Conservation (phyloP, 2,113 vertebrate genomes). For the Lampris incognitus region DNA sequence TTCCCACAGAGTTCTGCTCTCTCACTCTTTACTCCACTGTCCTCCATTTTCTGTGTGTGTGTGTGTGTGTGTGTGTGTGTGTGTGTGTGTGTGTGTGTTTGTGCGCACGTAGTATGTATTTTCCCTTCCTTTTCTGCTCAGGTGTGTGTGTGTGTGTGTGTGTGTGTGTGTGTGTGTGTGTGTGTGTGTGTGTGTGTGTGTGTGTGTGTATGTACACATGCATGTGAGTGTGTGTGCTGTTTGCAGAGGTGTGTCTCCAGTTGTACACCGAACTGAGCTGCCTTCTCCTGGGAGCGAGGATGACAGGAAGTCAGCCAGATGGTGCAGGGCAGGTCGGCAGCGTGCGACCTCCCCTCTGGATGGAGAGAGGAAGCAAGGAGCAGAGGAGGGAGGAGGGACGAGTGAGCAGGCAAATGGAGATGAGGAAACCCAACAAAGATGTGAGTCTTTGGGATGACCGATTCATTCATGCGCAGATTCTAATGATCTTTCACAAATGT, state of each 20-base stretch:
- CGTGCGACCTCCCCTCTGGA: constrained; percentile 74
- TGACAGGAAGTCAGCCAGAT: constrained; percentile 84
- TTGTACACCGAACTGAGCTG: constrained; percentile 65
- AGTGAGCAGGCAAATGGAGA: constrained; percentile 36
- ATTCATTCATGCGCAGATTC: no score
- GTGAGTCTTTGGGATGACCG: no score
- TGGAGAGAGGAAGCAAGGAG: constrained; percentile 57
- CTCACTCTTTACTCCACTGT: not conserved
- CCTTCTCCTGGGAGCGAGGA: constrained; percentile 73
- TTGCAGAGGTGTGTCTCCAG: constrained; percentile 35
- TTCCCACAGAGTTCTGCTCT: not conserved
- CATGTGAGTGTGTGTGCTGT: no score
- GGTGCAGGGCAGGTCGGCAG: constrained; percentile 77
- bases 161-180: no score
- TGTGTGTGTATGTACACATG: not conserved
- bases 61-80: constrained; percentile 22
- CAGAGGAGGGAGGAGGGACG: constrained; percentile 31
- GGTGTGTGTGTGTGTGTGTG: constrained; percentile 54
- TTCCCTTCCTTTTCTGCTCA: constrained; percentile 62
- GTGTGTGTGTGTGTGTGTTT: constrained; percentile 9
- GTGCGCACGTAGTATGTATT: constrained; percentile 34
- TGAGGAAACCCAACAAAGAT: constrained; percentile 20
- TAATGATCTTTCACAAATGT: no score
- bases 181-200: no score
- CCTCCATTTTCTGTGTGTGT: constrained; percentile 2